Evolutionary conservation across 2,797 vertebrate genomes (phyloP), one percentile per base, ranked within the genome.

Genomic region (Limosa lapponica): DNA sequence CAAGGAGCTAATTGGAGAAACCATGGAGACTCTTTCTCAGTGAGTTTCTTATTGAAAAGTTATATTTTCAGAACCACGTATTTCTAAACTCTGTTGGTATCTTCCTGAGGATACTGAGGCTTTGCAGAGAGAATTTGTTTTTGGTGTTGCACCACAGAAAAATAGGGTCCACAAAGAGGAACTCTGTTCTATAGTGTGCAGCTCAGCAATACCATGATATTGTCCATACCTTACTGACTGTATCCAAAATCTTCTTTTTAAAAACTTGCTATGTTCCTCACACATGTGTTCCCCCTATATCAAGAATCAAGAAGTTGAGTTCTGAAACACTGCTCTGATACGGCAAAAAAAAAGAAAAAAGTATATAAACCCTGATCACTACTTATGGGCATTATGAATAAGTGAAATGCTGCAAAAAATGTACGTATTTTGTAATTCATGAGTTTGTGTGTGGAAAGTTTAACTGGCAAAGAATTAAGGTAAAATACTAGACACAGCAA

Each of bases 221-320:
- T 64, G 20, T 57, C 32, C 36, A 20, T 30, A 13, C 8, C 20
- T 82, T 39, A 44, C 32, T 30, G n/a, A 24, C 28, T 34, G 8
- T n/a, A 34, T 18, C 57, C 43, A 59, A 91, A 77, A 3, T 1
- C 2, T 69, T 34, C 2, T 55, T 69, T 85, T 52, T 22, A n/a
- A 67, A 92, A 83, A 16, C 7, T 70, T 65, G 6, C 9, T 17
- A 0, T 43, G 3, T 51, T 75, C 24, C 36, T 58, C 32, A 77
- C 2, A 10, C 8, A 12, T 0, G 8, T 22, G 0, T 71, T 62
- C 57, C 15, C 20, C 11, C 4, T 74, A 5, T 28, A 41, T 66
- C 24, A 62, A 73, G 27, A 74, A 62, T 43, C 30, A 70, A 54
- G 37, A 46, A 5, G 1, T 25, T 61, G n/a, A 52, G 39, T 32